Conservation (phyloP, 2,888 invertebrate species). For the Chloromyia formosa region DNA sequence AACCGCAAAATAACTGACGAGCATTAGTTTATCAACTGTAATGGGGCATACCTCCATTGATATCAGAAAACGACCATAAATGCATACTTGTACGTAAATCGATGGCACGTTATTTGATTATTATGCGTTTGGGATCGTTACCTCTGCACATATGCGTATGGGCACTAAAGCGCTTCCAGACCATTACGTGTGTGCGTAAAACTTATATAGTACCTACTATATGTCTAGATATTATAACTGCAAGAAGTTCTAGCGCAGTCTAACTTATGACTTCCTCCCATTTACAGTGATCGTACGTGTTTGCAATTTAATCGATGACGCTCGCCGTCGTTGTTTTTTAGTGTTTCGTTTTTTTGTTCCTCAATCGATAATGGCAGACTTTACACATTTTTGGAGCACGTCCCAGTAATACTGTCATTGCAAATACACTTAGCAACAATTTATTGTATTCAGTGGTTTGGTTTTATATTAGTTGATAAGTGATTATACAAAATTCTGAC, state of each 20-base stretch:
- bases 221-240: not conserved
- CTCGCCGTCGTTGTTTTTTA: not conserved
- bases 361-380: conserved; percentile 20
- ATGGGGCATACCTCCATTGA: conserved; percentile 17
- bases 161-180: not conserved
- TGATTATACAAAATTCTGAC: too few relatives aligned
- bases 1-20: conserved; percentile 5
- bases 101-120: conserved; percentile 28
- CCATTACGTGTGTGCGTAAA: conserved; percentile 8
- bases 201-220: not conserved
- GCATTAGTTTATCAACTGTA: conserved; percentile 4
- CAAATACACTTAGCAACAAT: too few relatives aligned
- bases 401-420: not conserved
- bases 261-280: conserved; percentile 46
- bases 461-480: too few relatives aligned
- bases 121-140: conserved; percentile 30
- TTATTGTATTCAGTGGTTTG: too few relatives aligned
- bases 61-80: conserved; percentile 30
- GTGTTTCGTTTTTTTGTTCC: not conserved
- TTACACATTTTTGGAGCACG: conserved; percentile 24
- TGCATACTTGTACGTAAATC: conserved; percentile 34
- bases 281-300: conserved; percentile 47
- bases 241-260: not conserved
- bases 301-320: conserved; percentile 45
- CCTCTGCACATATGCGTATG: conserved; percentile 1